A percentile compares a stretch with the other conserved stretches of the same genome.
These are phyloP conservation scores for Micronycteris hirsuta DNA, from an alignment of 2,113 vertebrate genomes.

Conservation along the genomic window DNA sequence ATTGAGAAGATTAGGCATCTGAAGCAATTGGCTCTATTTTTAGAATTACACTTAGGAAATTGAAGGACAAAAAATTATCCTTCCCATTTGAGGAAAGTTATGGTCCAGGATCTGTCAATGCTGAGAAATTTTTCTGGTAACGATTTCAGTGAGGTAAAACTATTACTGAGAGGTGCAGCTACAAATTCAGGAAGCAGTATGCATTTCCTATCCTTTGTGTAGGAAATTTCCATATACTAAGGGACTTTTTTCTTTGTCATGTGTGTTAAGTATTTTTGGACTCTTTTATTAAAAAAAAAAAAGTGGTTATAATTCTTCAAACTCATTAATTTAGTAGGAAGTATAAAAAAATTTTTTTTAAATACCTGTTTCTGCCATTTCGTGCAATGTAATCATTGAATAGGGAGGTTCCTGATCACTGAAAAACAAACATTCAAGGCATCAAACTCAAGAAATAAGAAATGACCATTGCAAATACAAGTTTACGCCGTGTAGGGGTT, in stretches of 20 bases:
- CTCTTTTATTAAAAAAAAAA: slow-evolving; percentile 14
- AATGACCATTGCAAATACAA: slow-evolving; percentile 54
- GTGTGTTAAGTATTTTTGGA: neutral
- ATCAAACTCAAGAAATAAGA: slow-evolving; percentile 66
- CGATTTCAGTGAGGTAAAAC: slow-evolving; percentile 28
- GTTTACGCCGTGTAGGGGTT: neutral
- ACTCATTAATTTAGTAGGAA: slow-evolving; percentile 45
- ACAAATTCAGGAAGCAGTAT: neutral
- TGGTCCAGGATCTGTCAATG: neutral
- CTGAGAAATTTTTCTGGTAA: neutral
- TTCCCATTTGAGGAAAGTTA: slow-evolving; percentile 9
- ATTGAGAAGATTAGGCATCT: slow-evolving; percentile 7
- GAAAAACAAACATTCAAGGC: slow-evolving; percentile 81
- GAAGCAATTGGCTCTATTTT: slow-evolving; percentile 22
- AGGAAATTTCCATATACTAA: neutral
- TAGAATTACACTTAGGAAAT: slow-evolving; percentile 27
- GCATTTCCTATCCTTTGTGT: neutral
- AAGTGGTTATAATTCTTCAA: slow-evolving; percentile 13
- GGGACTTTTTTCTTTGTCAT: slow-evolving; percentile 5
- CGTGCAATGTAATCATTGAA: slow-evolving; percentile 99
- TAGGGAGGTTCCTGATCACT: slow-evolving; percentile 99
- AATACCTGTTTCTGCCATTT: slow-evolving; percentile 99
- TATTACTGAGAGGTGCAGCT: neutral
- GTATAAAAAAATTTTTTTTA: slow-evolving; percentile 2
- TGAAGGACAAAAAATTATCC: neutral